These are phyloP conservation scores for Baronia brevicornis DNA, from an alignment of 2,888 invertebrate genomes.

Conservation along the genomic window DNA sequence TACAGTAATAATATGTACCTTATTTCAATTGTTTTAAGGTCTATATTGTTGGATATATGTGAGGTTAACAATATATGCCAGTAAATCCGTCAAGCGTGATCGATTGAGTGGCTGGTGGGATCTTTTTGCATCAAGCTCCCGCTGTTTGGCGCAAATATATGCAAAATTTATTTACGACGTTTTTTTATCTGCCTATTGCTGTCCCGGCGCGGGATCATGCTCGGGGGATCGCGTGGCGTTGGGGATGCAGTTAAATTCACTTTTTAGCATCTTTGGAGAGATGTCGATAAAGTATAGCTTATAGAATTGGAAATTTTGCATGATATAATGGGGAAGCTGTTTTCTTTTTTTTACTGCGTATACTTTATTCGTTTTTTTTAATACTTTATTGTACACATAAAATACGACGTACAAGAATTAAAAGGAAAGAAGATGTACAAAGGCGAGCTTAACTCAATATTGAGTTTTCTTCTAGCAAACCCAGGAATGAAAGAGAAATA, in stretches of 20 bases:
- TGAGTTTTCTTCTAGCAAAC: too few species aligned
- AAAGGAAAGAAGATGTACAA: too few species aligned
- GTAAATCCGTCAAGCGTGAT: slow-evolving; percentile 26
- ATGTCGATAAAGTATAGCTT: slow-evolving; percentile 13
- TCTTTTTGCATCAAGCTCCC: slow-evolving; percentile 14
- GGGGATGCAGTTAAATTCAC: slow-evolving; percentile 11
- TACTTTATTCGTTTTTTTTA: too few species aligned
- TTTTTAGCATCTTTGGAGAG: slow-evolving; percentile 10
- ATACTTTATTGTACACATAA: too few species aligned
- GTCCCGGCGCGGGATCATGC: slow-evolving; percentile 12
- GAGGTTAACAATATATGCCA: slow-evolving; percentile 9
- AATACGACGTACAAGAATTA: too few species aligned
- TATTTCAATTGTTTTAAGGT: slow-evolving; percentile 3
- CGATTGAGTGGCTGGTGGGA: slow-evolving; percentile 23
- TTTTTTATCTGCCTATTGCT: slow-evolving; percentile 15
- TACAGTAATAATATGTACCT: slow-evolving; percentile 7
- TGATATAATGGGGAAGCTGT: too few species aligned
- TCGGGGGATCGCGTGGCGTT: slow-evolving; percentile 8
- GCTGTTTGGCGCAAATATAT: slow-evolving; percentile 17
- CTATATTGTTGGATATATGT: slow-evolving; percentile 9
- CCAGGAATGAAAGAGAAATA: too few species aligned
- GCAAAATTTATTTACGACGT: slow-evolving; percentile 13
- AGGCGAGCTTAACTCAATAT: too few species aligned
- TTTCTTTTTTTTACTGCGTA: too few species aligned
- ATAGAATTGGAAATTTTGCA: too few species aligned